Base-by-base conservation (phyloP, 1,140 invertebrate species). In the Cherax quadricarinatus region DNA sequence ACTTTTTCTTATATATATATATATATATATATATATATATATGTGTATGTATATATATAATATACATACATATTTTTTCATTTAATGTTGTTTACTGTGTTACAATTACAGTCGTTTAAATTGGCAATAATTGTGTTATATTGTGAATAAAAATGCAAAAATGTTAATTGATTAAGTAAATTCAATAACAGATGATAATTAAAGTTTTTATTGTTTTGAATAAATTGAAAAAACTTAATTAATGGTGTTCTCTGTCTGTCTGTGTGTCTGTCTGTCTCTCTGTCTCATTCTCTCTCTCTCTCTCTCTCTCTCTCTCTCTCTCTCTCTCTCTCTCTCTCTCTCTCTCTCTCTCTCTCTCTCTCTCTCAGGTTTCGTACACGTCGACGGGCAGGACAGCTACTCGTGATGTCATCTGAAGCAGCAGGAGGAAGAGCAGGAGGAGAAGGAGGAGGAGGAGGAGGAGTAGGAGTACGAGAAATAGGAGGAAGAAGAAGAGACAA, bases 211-310 rank as follows among this genome's bases (percentile, higher is more conserved):
- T 60, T 60, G 57, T 60, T 60, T 10, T 10, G 57, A 9, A 10
- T 60, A 1, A 60, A 60, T 60, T 60, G 57, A 60, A 60, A 60
- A 60, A 60, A 16, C 16, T 60, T 16, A 60, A 9, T 10, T 60
- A 16, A 60, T 60, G 57, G 14, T 18, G 16, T 70, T 70, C 62
- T 70, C 12, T 70, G 16, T 70, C 16, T 14, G 4, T 70, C 62
- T 70, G 5, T n/a, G n/a, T 30, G n/a, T 75, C 70, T 75, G 14
- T 75, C 70, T 75, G n/a, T 75, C 70, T 75, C 70, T 75, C 70
- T 14, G 53, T 57, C 7, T 75, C 70, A 24, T 4, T 30, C 70
- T 75, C 70, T 75, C 1, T 10, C n/a, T 10, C 1, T 14, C 12
- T 14, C 0, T 70, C 1, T 14, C 70, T 30, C 70, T 75, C 70